Base-by-base conservation (phyloP, 1,140 invertebrate species). In the Trissolcus basalis region DNA sequence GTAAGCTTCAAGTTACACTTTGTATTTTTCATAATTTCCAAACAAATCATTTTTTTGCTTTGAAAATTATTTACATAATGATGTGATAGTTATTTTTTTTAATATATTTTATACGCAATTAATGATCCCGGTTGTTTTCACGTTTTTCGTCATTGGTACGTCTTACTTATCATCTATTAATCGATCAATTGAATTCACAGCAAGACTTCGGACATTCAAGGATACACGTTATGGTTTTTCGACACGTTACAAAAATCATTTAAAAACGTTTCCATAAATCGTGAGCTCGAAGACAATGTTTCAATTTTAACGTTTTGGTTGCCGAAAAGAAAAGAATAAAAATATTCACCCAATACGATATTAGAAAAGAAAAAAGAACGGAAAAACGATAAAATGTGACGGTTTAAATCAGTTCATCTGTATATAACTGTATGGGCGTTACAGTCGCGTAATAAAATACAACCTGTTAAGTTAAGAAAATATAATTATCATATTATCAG, bases 401-500 rank as follows among this genome's bases (percentile, higher is more conserved):
- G 14, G 19, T 27, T 27, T 27, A 27, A 56, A 45, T 27, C 43
- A 3, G 13, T 14, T 45, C 12, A 69, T 60, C 60, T 50, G 53
- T 54, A 41, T 15, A 64, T 60, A n/a, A n/a, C 39, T 70, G 70
- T 43, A 78, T 74, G 51, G 70, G 70, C 61, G 69, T 78, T 63
- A 16, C n/a, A 15, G 48, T 71, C 59, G 49, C 51, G 39, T 71
- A 76, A 78, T 63, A 44, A 27, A 6, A 27, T 15, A 53, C 47
- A 78, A 75, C 67, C 71, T 60, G 67, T 79, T 72, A 58, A 50
- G 19, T n/a, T 32, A 47, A 74, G 47, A 69, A 72, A 72, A 74
- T 75, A n/a, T n/a, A 69, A 79, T 79, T 72, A 75, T 64, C 71
- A 75, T 78, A 74, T 78, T 78, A 78, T 78, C 77, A 12, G 8